phyloP scores from a whole-genome alignment of 64 coral and sea anemone genomes.

The Pocillopora damicornis region DNA sequence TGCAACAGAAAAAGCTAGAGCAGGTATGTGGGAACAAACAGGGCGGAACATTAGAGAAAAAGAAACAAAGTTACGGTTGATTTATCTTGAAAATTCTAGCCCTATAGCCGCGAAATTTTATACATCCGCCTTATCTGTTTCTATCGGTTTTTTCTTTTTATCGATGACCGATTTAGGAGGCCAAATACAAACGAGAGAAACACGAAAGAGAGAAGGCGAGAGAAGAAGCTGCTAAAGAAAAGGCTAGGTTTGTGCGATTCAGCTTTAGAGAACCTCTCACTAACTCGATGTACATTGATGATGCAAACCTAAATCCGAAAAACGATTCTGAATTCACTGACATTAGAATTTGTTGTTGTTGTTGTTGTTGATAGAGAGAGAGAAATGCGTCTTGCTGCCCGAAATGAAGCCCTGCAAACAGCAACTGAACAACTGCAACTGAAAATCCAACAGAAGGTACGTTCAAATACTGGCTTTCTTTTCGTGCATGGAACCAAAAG shows the following conservation, averaged over 20 bases:
- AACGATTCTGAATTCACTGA: neutral
- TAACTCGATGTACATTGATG: neutral
- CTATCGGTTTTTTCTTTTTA: neutral
- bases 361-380: slow-evolving; percentile 54
- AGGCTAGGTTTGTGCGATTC: slow-evolving; percentile 59
- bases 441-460: slow-evolving; percentile 85
- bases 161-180: slow-evolving; percentile 57
- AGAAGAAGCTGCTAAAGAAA: slow-evolving; percentile 88
- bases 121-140: too few relatives aligned
- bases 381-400: slow-evolving; percentile 79
- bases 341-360: neutral
- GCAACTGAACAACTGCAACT: slow-evolving; percentile 65
- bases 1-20: slow-evolving; percentile 84
- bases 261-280: neutral
- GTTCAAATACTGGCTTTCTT: neutral
- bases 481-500: neutral
- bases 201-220: slow-evolving; percentile 86
- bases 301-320: neutral
- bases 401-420: slow-evolving; percentile 63
- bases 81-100: too few relatives aligned
- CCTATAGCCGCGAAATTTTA: too few relatives aligned
- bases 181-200: slow-evolving; percentile 83
- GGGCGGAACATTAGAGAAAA: too few relatives aligned
- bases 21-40: slow-evolving; percentile 48
- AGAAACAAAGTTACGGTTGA: too few relatives aligned